phyloP scores from a whole-genome alignment of 2,113 vertebrate species.

The Epinephelus fuscoguttatus region DNA sequence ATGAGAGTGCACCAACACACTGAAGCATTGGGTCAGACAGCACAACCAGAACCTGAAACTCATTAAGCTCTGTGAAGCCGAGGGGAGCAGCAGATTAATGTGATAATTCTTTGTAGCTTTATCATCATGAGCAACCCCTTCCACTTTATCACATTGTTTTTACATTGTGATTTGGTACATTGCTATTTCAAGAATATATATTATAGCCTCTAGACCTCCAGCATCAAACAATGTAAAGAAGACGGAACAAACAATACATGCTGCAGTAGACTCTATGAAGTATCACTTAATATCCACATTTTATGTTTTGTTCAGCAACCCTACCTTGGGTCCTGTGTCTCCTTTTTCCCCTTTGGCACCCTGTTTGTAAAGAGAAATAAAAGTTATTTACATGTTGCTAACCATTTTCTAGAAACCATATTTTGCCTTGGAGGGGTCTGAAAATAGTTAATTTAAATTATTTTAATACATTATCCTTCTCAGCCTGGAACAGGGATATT shows the following conservation, averaged over 20 bases:
- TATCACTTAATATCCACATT: background rate
- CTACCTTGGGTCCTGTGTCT: conserved; percentile 87
- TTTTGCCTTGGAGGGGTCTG: background rate
- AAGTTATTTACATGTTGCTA: background rate
- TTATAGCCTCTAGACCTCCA: background rate
- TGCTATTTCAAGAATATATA: background rate
- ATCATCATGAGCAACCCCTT: too few species aligned
- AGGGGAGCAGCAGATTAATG: too few species aligned
- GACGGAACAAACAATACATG: background rate
- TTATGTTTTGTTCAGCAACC: background rate
- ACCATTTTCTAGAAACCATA: background rate
- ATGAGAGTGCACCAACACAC: too few species aligned
- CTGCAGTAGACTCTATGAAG: too few species aligned
- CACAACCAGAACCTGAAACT: too few species aligned
- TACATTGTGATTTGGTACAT: too few species aligned
- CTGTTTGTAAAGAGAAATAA: conserved; percentile 73
- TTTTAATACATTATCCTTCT: background rate
- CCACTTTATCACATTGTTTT: too few species aligned
- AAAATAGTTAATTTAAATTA: background rate
- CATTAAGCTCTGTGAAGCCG: too few species aligned
- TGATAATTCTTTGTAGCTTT: too few species aligned
- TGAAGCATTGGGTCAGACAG: too few species aligned
- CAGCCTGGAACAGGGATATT: background rate
- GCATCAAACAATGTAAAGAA: background rate
- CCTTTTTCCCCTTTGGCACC: conserved; percentile 92